Base-by-base conservation (phyloP, 2,888 invertebrate genomes). In the Melinopterus prodromus region DNA sequence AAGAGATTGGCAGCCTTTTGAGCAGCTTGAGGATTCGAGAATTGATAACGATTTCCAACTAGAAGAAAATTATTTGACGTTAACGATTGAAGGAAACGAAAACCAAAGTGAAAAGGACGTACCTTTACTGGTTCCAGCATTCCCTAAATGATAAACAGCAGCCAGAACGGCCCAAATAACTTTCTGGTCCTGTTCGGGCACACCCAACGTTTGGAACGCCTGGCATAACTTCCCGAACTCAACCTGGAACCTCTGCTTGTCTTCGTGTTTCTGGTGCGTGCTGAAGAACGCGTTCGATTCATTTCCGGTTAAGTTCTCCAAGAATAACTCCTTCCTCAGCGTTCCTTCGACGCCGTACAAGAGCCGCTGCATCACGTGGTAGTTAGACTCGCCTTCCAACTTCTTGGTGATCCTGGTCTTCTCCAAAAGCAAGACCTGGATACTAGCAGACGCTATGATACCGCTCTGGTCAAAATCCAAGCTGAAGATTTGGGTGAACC, bases 391-490 rank as follows among this genome's bases (percentile, higher is more conserved):
- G 15, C 92, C 92, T 80, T 95, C 95, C 0, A 92, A 90, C 75
- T 93, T 91, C 72, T 93, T 91, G 16, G 93, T 93, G 79, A 96
- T 93, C 79, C 96, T 90, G 36, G 93, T 92, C 84, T 93, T 93
- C 88, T 98, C 98, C 76, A 97, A 92, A 86, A 98, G 90, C 81
- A 98, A 89, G 14, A 94, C 89, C 91, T 98, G 98, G 38, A 98
- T 91, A 0, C 97, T 97, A 0, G 97, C 97, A 0, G 97, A 97
- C 2, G 96, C 96, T 78, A 98, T 93, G 84, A 95, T 94, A 36
- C 98, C 98, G 74, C 96, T 95, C 86, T 98, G 97, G 90, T 99
- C 98, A 89, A 98, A 98, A 89, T 99, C 98, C 84, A 99, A 90
- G 79, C 97, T 97, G 84, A 97, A 94, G n/a, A 98, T 92, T 85